Evolutionary conservation across 1,140 invertebrate genomes (phyloP), one percentile per base, ranked within the genome.

Genomic region (Callitettix versicolor): DNA sequence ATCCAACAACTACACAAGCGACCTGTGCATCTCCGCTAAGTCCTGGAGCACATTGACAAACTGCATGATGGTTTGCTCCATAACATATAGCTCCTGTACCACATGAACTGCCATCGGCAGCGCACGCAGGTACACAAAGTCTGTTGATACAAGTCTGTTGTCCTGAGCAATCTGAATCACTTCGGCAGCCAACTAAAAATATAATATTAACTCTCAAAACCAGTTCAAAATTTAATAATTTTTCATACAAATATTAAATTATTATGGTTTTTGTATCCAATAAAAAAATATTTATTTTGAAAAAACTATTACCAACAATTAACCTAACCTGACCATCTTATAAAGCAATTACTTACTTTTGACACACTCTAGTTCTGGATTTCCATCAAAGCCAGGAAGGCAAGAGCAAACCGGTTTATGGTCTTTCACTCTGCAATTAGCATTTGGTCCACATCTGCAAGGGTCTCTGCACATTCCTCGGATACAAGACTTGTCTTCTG

Each of bases 331-430:
- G 44, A 38, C 14, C 47, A 24, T 24, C 24, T 3, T 6, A 53
- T 14, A 24, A 30, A 36, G n/a, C 7, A 42, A 36, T 30, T 42
- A 50, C 57, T 61, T 66, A 76, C 75, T 75, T 69, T 78, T 78
- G 4, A 77, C 71, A 67, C 88, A 91, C 61, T 81, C 78, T 11
- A 86, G 78, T 56, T 87, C 79, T 20, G 88, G 80, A 67, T 88
- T 88, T 55, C 88, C 88, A 44, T 88, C 81, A 64, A 81, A 92
- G 21, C 87, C 88, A 57, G 78, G 77, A 55, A 77, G 72, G 66
- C 90, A 93, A 1, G 86, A 82, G 63, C 90, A 93, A 0, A 88
- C 81, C 0, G 88, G 87, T 68, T 87, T 88, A 60, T 91, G 88
- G 61, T 90, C 79, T 64, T 78, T 78, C 42, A 91, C 81, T 60